Conservation (phyloP, 2,888 invertebrate species). For the Bombyx huttoni region DNA sequence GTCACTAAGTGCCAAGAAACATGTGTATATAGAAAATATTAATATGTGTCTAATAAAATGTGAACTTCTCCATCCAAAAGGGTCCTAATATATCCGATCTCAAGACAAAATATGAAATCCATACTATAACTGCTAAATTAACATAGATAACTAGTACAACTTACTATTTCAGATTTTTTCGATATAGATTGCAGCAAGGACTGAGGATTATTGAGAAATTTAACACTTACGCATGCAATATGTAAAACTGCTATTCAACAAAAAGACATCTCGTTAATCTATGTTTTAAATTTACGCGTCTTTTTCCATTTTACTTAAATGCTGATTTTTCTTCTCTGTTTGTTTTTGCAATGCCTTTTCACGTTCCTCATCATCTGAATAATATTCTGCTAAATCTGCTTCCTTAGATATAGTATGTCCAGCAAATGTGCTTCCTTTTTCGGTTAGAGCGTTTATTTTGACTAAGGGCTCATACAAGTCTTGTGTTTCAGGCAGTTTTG, state of each 20-base stretch:
- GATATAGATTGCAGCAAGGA: too few relatives aligned
- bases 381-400: slow-evolving; percentile 57
- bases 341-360: slow-evolving; percentile 47
- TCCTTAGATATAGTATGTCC: slow-evolving; percentile 35
- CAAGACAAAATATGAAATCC: too few relatives aligned
- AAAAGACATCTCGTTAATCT: background rate
- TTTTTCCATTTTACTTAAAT: slow-evolving; percentile 40
- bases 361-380: slow-evolving; percentile 65
- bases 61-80: too few relatives aligned
- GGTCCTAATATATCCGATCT: too few relatives aligned
- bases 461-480: slow-evolving; percentile 38
- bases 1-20: too few relatives aligned
- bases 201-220: too few relatives aligned
- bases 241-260: background rate
- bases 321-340: slow-evolving; percentile 43
- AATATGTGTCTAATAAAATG: too few relatives aligned
- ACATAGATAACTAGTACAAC: too few relatives aligned
- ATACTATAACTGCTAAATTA: too few relatives aligned
- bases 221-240: too few relatives aligned
- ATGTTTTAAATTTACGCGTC: slow-evolving; percentile 32
- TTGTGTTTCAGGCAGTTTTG: slow-evolving; percentile 24
- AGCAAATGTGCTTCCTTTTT: slow-evolving; percentile 43
- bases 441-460: slow-evolving; percentile 39
- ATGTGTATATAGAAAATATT: too few relatives aligned
- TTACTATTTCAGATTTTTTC: too few relatives aligned